Conservation (phyloP, 1,140 invertebrate species). For the Bombus superbus region DNA sequence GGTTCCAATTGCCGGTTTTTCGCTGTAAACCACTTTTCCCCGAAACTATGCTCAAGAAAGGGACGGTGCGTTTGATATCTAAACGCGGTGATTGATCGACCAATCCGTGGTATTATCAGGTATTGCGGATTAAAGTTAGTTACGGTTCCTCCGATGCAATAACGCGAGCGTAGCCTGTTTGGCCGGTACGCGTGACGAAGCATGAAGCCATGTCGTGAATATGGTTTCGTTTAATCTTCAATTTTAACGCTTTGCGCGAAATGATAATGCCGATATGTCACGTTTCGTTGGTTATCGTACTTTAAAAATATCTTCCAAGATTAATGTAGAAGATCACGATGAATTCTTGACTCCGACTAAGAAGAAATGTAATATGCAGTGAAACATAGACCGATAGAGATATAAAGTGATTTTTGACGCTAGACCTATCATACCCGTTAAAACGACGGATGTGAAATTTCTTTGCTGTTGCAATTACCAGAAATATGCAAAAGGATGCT, state of each 20-base stretch:
- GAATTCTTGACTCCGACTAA: no score
- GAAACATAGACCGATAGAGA: no score
- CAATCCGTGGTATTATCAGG: neutral
- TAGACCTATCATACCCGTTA: no score
- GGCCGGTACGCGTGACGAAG: neutral
- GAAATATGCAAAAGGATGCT: no score
- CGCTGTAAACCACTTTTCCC: neutral
- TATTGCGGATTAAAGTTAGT: slow-evolving; percentile 9
- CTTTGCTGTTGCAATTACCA: no score
- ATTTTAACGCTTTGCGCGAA: neutral
- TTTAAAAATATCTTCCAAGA: no score
- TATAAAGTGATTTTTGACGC: no score
- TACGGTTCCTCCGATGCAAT: neutral
- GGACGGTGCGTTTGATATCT: neutral
- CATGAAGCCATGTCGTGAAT: slow-evolving; percentile 13
- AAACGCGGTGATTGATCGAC: neutral
- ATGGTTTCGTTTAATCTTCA: slow-evolving; percentile 2
- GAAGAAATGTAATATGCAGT: no score
- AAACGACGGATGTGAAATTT: no score
- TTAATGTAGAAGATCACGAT: no score
- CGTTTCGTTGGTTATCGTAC: neutral
- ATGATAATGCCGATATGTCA: no score
- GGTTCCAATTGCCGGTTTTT: neutral
- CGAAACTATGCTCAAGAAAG: no score
- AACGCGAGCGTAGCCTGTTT: slow-evolving; percentile 1